These are phyloP conservation scores for Dryobota labecula DNA, from an alignment of 2,888 invertebrate genomes.

Conservation along the genomic window DNA sequence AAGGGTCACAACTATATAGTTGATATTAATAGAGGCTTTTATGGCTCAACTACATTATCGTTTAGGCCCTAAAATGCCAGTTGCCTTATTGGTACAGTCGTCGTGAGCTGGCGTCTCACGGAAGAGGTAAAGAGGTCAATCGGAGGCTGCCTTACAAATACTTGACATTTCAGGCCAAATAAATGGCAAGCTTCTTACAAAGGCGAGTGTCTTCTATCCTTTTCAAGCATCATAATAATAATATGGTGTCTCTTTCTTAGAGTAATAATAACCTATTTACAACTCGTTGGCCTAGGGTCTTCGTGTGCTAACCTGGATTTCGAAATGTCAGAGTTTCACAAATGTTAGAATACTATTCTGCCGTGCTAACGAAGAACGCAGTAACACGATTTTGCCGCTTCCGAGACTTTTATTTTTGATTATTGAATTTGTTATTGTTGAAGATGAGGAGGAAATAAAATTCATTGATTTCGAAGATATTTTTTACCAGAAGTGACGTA, in stretches of 20 bases:
- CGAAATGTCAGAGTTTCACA: slow-evolving; percentile 45
- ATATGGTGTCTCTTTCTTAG: slow-evolving; percentile 28
- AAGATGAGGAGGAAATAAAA: no score
- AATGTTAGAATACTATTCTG: slow-evolving; percentile 24
- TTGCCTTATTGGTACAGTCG: neutral
- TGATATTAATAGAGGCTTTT: neutral
- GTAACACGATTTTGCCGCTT: no score
- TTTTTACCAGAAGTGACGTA: no score
- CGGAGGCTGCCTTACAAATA: slow-evolving; percentile 41
- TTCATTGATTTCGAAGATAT: no score
- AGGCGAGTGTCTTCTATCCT: slow-evolving; percentile 25
- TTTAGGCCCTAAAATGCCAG: slow-evolving; percentile 14
- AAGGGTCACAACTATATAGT: neutral
- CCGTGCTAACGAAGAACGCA: no score
- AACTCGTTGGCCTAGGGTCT: slow-evolving; percentile 25
- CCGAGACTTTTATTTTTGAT: no score
- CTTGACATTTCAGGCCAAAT: slow-evolving; percentile 54
- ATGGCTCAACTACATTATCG: neutral
- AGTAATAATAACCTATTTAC: slow-evolving; percentile 28
- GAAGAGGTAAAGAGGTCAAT: slow-evolving; percentile 47
- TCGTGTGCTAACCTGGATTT: slow-evolving; percentile 44
- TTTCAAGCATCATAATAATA: slow-evolving; percentile 25
- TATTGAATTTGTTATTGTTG: no score
- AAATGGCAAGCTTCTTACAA: slow-evolving; percentile 48
- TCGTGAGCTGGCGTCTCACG: slow-evolving; percentile 24